Percentiles rank a stretch among this genome's conserved stretches.
Evolutionary conservation across 1,140 invertebrate genomes (phyloP).

Genomic region (Aleiodes sp.): DNA sequence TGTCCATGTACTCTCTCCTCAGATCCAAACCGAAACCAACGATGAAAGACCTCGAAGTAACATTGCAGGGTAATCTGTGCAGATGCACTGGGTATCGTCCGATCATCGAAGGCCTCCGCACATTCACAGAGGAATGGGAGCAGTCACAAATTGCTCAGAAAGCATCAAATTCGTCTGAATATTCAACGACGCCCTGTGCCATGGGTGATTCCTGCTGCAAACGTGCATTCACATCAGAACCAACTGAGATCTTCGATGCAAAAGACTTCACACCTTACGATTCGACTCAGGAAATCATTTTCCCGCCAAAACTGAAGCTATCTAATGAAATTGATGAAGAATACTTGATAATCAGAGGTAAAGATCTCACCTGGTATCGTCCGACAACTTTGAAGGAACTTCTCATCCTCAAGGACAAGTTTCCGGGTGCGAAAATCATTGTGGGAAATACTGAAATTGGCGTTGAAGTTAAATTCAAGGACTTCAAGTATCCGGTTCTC

Average conservation of each 20-base stretch:
- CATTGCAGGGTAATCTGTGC: constrained; percentile 82
- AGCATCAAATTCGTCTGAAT: constrained; percentile 39
- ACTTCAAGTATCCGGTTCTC: constrained; percentile 82
- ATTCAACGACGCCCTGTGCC: constrained; percentile 63
- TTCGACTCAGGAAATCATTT: constrained; percentile 90
- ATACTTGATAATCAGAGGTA: constrained; percentile 75
- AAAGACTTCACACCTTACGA: constrained; percentile 83
- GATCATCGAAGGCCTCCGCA: constrained; percentile 88
- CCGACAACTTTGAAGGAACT: constrained; percentile 78
- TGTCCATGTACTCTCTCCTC: constrained; percentile 2
- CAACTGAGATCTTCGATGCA: constrained; percentile 71
- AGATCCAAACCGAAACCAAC: constrained; percentile 67
- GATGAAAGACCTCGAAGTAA: constrained; percentile 72
- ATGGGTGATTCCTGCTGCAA: constrained; percentile 73
- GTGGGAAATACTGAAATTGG: constrained; percentile 95
- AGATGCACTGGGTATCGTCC: constrained; percentile 91
- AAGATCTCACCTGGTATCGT: constrained; percentile 81
- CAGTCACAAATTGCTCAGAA: constrained; percentile 66
- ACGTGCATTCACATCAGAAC: constrained; percentile 54
- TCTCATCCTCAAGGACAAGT: constrained; percentile 76
- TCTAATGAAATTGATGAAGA: constrained; percentile 68
- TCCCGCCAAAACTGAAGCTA: constrained; percentile 89
- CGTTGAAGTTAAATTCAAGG: constrained; percentile 92
- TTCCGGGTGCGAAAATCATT: constrained; percentile 87
- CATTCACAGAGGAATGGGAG: constrained; percentile 84